phyloP scores from a whole-genome alignment of 2,888 invertebrate species.

The Steromphala cineraria region DNA sequence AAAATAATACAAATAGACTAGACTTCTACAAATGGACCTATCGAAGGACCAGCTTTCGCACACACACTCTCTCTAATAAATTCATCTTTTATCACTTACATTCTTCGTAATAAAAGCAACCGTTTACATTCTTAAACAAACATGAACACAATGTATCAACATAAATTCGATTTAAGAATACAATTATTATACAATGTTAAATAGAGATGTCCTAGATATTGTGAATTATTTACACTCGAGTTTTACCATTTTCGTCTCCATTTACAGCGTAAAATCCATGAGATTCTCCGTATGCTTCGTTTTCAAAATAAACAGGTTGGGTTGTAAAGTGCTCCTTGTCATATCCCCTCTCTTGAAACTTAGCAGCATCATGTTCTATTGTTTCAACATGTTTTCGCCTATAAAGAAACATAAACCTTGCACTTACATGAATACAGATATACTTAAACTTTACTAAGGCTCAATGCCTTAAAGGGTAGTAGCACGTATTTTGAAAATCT shows the following conservation, averaged over 20 bases:
- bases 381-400: conserved; percentile 33
- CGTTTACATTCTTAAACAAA: background rate
- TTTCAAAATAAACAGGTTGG: conserved; percentile 38
- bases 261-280: conserved; percentile 29
- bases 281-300: conserved; percentile 29
- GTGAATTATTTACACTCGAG: background rate
- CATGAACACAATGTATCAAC: background rate
- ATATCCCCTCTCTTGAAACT: conserved; percentile 30
- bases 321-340: conserved; percentile 40
- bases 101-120: background rate
- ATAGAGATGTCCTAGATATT: background rate
- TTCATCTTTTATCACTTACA: background rate
- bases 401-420: background rate
- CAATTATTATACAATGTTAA: too few relatives aligned
- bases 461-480: too few relatives aligned
- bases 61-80: background rate
- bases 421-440: background rate
- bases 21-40: background rate
- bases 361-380: conserved; percentile 36
- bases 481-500: too few relatives aligned
- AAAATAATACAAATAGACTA: background rate
- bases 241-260: conserved; percentile 1
- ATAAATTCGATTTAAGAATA: background rate
- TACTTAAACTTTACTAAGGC: too few relatives aligned
- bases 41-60: too few relatives aligned